phyloP scores from a whole-genome alignment of 2,888 invertebrate species.

The Eremobia ochroleuca region DNA sequence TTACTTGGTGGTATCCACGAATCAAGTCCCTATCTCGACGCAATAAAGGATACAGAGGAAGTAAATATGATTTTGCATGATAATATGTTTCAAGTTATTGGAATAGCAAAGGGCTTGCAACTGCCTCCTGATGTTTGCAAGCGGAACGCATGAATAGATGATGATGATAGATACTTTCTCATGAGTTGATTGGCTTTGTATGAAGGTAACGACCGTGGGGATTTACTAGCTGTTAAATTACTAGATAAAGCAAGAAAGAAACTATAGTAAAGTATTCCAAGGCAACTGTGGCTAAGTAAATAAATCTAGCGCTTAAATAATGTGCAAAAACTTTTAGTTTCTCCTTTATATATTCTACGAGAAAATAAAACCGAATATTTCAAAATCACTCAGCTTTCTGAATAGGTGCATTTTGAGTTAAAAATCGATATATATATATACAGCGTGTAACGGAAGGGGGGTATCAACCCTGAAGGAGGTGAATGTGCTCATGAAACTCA shows the following conservation, averaged over 20 bases:
- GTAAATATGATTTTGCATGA: conserved; percentile 60
- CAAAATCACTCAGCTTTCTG: not conserved
- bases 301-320: conserved; percentile 5
- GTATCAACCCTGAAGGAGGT: too few relatives aligned
- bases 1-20: conserved; percentile 61
- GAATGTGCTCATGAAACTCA: too few relatives aligned
- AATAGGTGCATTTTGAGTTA: not conserved
- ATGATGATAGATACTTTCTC: conserved; percentile 54
- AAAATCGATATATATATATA: too few relatives aligned
- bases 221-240: not conserved
- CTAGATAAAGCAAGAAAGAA: not conserved
- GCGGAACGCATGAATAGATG: conserved; percentile 64
- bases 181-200: conserved; percentile 52
- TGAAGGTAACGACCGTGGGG: conserved; percentile 15
- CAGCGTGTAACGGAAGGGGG: too few relatives aligned
- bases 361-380: conserved; percentile 12
- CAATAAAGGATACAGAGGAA: conserved; percentile 58
- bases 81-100: conserved; percentile 66
- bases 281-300: conserved; percentile 1
- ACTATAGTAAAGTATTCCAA: not conserved
- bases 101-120: conserved; percentile 69
- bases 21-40: conserved; percentile 66
- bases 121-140: conserved; percentile 65
- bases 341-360: conserved; percentile 23
- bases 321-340: conserved; percentile 19